These are phyloP conservation scores for Equus przewalskii DNA, from an alignment of 2,113 vertebrate genomes.

Conservation along the genomic window DNA sequence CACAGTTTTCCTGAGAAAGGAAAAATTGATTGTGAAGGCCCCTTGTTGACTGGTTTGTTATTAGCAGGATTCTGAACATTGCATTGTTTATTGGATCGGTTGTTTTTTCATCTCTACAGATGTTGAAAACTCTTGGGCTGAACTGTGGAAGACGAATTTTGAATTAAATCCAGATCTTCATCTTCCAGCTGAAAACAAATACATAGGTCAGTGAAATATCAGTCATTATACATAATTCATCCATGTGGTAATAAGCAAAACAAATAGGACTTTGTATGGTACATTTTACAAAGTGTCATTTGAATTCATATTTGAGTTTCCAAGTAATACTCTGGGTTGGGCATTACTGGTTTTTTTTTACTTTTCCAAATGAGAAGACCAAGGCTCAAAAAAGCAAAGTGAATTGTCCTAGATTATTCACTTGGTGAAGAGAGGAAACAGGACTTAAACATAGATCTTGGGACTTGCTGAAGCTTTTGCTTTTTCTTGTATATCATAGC, in stretches of 20 bases:
- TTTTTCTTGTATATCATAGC: not conserved
- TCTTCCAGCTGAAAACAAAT: slow-evolving; percentile 96
- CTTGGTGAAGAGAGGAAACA: not conserved
- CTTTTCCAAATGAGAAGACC: slow-evolving; percentile 4
- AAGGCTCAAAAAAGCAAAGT: slow-evolving; percentile 3
- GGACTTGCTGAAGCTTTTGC: not conserved
- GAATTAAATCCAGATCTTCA: slow-evolving; percentile 93
- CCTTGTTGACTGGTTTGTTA: slow-evolving; percentile 38
- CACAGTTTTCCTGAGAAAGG: not conserved
- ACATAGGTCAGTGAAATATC: slow-evolving; percentile 92
- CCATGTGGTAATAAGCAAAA: not conserved
- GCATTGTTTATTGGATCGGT: slow-evolving; percentile 7
- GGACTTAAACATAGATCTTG: not conserved
- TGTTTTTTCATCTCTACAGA: slow-evolving; percentile 87
- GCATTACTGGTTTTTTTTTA: not conserved
- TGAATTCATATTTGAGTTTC: not conserved
- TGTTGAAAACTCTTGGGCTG: slow-evolving; percentile 92
- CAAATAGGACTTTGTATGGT: not conserved
- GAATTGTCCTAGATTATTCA: not conserved
- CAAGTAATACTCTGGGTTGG: not conserved
- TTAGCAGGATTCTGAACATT: slow-evolving; percentile 53
- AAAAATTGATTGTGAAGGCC: not conserved
- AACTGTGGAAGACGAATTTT: slow-evolving; percentile 93
- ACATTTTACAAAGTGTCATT: slow-evolving; percentile 4
- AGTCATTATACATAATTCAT: not conserved